These are phyloP conservation scores for Acleris cristana DNA, from an alignment of 2,888 invertebrate species.

Conservation along the genomic window DNA sequence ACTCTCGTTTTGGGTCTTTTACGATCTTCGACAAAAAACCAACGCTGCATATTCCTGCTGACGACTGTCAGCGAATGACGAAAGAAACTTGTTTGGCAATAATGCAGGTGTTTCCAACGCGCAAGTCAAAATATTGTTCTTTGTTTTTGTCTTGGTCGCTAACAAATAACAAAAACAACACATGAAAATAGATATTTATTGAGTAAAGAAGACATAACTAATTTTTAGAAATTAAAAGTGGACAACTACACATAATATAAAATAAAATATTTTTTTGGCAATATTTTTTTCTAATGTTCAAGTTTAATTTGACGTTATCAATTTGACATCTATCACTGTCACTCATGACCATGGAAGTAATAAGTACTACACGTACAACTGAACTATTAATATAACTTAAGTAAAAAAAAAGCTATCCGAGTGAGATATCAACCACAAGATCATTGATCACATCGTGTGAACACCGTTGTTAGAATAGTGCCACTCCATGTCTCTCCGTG, in stretches of 20 bases:
- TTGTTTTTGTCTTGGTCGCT: background rate
- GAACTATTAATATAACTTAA: too few relatives aligned
- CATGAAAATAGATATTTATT: constrained; percentile 2
- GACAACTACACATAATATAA: background rate
- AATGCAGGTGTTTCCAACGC: constrained; percentile 8
- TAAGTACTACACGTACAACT: too few relatives aligned
- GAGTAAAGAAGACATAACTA: background rate
- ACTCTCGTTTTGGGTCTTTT: constrained; percentile 59
- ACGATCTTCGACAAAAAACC: constrained; percentile 85
- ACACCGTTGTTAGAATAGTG: too few relatives aligned
- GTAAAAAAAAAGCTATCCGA: too few relatives aligned
- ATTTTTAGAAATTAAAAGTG: background rate
- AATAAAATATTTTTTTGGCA: too few relatives aligned
- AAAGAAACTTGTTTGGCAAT: background rate
- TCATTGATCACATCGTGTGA: too few relatives aligned
- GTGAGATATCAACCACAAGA: too few relatives aligned
- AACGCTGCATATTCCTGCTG: constrained; percentile 82
- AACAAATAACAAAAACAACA: background rate
- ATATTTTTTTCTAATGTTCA: too few relatives aligned
- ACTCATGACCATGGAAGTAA: too few relatives aligned
- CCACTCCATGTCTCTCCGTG: too few relatives aligned
- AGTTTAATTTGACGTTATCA: too few relatives aligned
- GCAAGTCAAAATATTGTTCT: background rate
- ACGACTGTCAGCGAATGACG: constrained; percentile 10
- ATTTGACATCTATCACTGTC: too few relatives aligned